phyloP scores from a whole-genome alignment of 2,888 invertebrate genomes.

The Pristionchus fissidentatus region DNA sequence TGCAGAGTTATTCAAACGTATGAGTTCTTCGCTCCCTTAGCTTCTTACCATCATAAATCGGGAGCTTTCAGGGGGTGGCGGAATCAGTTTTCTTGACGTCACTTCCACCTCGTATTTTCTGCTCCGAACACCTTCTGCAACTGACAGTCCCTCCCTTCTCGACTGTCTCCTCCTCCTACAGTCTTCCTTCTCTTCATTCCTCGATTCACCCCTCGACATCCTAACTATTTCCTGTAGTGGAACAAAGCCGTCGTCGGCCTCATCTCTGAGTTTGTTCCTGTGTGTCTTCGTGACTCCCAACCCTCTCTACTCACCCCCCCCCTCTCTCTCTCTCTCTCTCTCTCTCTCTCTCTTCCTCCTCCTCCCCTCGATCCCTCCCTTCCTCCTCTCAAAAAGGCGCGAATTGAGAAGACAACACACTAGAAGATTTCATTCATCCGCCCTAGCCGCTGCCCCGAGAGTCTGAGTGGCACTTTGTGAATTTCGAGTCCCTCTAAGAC shows the following conservation, averaged over 20 bases:
- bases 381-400: conserved; percentile 32
- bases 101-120: too few relatives aligned
- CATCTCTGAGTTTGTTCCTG: conserved; percentile 10
- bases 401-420: conserved; percentile 36
- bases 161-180: not conserved
- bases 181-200: conserved; percentile 4
- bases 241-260: not conserved
- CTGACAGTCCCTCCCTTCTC: not conserved
- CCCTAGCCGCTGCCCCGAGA: not conserved
- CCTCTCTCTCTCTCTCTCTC: conserved; percentile 39
- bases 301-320: not conserved
- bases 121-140: conserved; percentile 16
- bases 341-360: conserved; percentile 2
- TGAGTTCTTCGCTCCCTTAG: too few relatives aligned
- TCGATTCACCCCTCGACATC: conserved; percentile 5
- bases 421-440: conserved; percentile 46
- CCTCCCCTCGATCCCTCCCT: too few relatives aligned
- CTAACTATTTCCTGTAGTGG: conserved; percentile 37
- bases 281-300: not conserved
- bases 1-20: too few relatives aligned
- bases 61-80: too few relatives aligned
- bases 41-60: too few relatives aligned
- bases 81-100: too few relatives aligned
- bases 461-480: conserved; percentile 42
- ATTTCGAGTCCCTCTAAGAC: conserved; percentile 22